These are phyloP conservation scores for Phataginus tricuspis DNA, from an alignment of 2,797 vertebrate genomes.

Conservation along the genomic window DNA sequence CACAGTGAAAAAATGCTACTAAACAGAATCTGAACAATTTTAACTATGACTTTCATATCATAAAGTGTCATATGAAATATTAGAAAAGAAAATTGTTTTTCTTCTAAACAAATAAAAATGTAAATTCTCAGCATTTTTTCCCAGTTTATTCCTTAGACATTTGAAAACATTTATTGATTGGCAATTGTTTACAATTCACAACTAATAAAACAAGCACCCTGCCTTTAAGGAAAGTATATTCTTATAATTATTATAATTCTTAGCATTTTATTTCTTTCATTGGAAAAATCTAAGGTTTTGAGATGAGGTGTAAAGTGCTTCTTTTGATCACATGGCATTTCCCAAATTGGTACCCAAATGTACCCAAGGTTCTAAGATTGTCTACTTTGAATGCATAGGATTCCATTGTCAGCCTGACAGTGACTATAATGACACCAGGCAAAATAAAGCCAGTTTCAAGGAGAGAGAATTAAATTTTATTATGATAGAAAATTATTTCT, in stretches of 20 bases:
- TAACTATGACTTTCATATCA: slow-evolving; percentile 13
- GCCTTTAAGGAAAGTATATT: slow-evolving; percentile 25
- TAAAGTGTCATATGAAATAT: slow-evolving; percentile 21
- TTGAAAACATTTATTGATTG: neutral
- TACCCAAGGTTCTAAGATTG: neutral
- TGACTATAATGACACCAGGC: neutral
- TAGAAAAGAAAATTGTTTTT: slow-evolving; percentile 40
- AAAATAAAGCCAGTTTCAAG: neutral
- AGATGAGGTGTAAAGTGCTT: neutral
- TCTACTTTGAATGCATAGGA: neutral
- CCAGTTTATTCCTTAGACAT: neutral
- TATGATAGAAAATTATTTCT: neutral
- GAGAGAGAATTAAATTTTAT: slow-evolving; percentile 25
- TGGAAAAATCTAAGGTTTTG: slow-evolving; percentile 24
- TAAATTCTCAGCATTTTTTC: neutral
- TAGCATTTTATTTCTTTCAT: neutral
- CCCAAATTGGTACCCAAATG: neutral
- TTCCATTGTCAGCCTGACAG: neutral
- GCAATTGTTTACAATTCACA: neutral
- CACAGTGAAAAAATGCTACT: slow-evolving; percentile 42
- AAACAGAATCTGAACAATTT: slow-evolving; percentile 42
- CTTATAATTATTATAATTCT: neutral
- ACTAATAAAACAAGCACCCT: neutral
- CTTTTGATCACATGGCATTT: neutral
- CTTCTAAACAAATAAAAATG: neutral